Base-by-base conservation (phyloP, 1,140 invertebrate species). In the Halesus radiatus region DNA sequence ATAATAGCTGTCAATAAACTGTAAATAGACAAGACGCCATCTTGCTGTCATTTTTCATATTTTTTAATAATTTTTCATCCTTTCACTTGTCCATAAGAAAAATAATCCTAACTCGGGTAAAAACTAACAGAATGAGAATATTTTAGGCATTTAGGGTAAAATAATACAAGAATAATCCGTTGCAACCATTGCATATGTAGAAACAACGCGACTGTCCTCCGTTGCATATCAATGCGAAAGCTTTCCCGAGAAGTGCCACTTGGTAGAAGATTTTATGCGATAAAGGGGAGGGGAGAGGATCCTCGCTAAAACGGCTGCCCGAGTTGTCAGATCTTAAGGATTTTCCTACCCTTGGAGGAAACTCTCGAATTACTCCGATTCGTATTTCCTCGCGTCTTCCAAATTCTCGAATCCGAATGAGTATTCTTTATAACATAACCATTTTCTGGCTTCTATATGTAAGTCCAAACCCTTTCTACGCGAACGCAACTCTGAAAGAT, bases 231-330 rank as follows among this genome's bases (percentile, higher is more conserved):
- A 50, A 70, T 50, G 66, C 37, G 66, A 18, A 22, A 50, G 68
- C 68, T 50, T 52, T 52, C 68, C 23, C 68, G 32, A 16, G 20
- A 52, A 72, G 68, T 50, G 68, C 68, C 37, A 72, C 23, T 72
- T 52, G 37, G 37, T 72, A n/a, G 37, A 52, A 20, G 37, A 52
- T 72, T 72, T 72, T 45, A 20, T 0, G 20, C 68, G 68, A 72
- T 52, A 72, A 52, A 72, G 7, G 45, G 22, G 45, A 18, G 8
- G 45, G 7, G 45, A 22, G 45, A 18, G 8, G 45, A 23, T 20
- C 68, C 32, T 20, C 2, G 8, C n/a, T 45, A 23, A 20, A 72
- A 72, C 22, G 16, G 66, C 66, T 20, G 66, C 66, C 66, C 8
- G 29, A 26, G 32, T 45, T 52, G 29, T 20, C 66, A 70, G 32